Conservation (phyloP, 2,797 vertebrate genomes). For the Pipistrellus nathusii region DNA sequence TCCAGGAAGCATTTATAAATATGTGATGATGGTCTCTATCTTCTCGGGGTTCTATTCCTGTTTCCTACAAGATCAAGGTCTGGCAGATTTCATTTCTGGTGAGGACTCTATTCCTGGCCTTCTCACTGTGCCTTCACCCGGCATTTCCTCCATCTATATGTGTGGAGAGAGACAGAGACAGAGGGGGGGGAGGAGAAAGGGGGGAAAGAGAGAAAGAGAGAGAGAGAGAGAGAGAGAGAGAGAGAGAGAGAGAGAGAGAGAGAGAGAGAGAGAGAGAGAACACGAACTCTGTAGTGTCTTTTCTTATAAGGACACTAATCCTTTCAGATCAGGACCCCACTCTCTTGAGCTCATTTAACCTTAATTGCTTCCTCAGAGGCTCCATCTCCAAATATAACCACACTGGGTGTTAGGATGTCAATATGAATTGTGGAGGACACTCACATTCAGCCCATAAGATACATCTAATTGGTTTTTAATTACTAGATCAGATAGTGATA, state of each 20-base stretch:
- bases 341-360: neutral
- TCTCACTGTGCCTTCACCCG: neutral
- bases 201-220: too few species aligned
- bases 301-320: neutral
- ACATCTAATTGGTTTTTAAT: neutral
- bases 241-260: too few species aligned
- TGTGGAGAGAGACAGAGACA: neutral
- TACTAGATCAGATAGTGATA: neutral
- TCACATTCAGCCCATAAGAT: neutral
- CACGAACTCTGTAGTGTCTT: neutral
- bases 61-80: neutral
- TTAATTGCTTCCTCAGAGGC: neutral
- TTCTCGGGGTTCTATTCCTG: neutral
- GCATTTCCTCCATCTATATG: rapidly evolving
- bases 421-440: neutral
- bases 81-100: neutral
- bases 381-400: neutral
- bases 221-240: too few species aligned
- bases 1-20: neutral
- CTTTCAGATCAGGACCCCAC: too few species aligned
- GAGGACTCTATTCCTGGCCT: neutral
- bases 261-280: neutral
- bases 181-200: too few species aligned
- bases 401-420: neutral
- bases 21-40: neutral